Evolutionary conservation across 2,797 vertebrate species (phyloP), one percentile per base, ranked within the genome.

Genomic region (Geotria australis): DNA sequence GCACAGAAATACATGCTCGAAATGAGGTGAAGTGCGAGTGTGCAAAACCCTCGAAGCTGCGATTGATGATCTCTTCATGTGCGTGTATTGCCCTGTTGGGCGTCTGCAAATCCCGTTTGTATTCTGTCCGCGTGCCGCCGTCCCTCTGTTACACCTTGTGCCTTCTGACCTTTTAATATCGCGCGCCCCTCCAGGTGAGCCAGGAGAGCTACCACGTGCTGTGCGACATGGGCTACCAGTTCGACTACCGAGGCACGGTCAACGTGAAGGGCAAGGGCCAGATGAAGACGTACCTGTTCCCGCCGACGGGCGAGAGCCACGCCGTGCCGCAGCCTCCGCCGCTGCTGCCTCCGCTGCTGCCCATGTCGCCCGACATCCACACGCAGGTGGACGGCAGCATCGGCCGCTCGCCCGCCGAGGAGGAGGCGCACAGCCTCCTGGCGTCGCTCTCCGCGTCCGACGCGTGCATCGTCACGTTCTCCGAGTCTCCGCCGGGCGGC

Each of bases 361-460:
- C 82, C 1, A 86, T 95, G 61, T 93, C 89, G 15, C 85, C 86
- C 1, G 86, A 94, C 71, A 94, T 94, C 70, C 76, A 86, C 14
- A 82, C 76, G 11, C 89, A 96, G 72, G 85, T 96, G 66, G 89
- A 96, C n/a, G 89, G 89, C 59, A 96, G 89, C 76, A 96, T 96
- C 0, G 89, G 86, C 13, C 81, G 89, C 46, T 96, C 89, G 14
- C 89, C 89, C 1, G 94, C 89, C 0, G 89, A 96, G 0, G 89
- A 95, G 75, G 81, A 93, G 2, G 73, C 81, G 66, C 84, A 65
- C 66, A 65, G 61, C 61, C 61, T 64, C 66, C 63, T 63, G 64
- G 64, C 65, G 67, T 62, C 62, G 24, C 7, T 13, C 38, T 46
- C 57, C 15, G 56, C 10, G 56, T 46, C 45, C 45, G 9, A 47